These are phyloP conservation scores for Myotis planiceps DNA, from an alignment of 2,797 vertebrate genomes.

Conservation along the genomic window DNA sequence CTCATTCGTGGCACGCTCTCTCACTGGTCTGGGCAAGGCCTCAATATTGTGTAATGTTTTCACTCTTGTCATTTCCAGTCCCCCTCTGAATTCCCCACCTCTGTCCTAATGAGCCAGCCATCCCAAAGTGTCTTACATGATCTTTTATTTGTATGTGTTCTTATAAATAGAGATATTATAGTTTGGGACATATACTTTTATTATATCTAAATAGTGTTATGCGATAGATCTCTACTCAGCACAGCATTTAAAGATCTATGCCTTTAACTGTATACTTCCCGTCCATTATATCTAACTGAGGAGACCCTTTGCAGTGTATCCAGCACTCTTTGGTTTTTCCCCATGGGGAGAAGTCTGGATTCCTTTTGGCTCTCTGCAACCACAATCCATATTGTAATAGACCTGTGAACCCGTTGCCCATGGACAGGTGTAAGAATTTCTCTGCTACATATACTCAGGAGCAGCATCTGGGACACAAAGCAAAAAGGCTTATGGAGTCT, in stretches of 20 bases:
- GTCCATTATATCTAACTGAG: background rate
- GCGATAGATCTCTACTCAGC: background rate
- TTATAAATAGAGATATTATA: background rate
- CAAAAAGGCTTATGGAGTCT: background rate
- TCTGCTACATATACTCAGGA: background rate
- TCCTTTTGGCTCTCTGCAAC: background rate
- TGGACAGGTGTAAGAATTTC: background rate
- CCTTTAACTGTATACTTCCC: background rate
- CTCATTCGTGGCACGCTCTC: background rate
- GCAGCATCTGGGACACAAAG: background rate
- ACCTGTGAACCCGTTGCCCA: background rate
- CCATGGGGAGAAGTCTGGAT: background rate
- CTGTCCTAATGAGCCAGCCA: background rate
- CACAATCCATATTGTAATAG: background rate
- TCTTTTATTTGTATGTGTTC: background rate
- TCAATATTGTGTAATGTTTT: background rate
- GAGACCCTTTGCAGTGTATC: background rate
- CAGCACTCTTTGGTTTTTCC: background rate
- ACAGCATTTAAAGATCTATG: background rate
- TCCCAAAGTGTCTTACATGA: background rate
- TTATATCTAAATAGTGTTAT: background rate
- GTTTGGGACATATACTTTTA: background rate
- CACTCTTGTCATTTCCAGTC: background rate
- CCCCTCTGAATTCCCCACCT: background rate
- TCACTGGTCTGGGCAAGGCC: background rate